A percentile compares a stretch with the other conserved stretches of the same genome.
phyloP scores from a whole-genome alignment of 2,113 vertebrate species.

The Leiothrix lutea region DNA sequence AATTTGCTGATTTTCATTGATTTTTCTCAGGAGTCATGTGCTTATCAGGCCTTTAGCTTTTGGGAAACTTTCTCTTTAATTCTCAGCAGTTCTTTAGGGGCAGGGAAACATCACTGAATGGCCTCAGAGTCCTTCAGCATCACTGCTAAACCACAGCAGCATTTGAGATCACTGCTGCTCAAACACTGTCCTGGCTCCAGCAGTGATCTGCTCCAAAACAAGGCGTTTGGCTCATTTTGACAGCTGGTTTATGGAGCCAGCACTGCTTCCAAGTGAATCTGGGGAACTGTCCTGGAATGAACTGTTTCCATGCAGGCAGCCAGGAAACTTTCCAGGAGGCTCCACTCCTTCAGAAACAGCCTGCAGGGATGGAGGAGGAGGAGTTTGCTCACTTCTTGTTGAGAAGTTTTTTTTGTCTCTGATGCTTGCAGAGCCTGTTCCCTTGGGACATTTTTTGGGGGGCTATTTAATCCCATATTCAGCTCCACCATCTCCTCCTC shows the following conservation, averaged over 20 bases:
- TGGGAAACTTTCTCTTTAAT: neutral
- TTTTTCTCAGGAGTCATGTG: neutral
- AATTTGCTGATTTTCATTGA: neutral
- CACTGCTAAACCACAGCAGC: neutral
- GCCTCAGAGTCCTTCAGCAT: neutral
- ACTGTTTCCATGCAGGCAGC: constrained; percentile 22
- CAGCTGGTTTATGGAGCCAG: neutral
- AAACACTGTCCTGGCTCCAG: neutral
- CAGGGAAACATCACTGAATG: neutral
- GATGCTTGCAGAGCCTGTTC: neutral
- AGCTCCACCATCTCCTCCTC: neutral
- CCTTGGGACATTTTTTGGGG: neutral
- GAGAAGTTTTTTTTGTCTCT: neutral
- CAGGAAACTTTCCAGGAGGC: constrained; percentile 19
- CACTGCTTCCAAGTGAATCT: neutral
- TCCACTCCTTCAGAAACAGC: neutral
- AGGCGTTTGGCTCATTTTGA: neutral
- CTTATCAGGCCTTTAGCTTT: neutral
- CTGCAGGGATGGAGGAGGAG: neutral
- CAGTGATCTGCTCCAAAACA: neutral
- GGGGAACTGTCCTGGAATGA: constrained; percentile 20
- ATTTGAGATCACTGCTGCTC: neutral
- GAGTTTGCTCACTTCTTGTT: constrained; percentile 8
- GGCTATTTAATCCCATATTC: neutral
- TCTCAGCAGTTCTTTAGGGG: neutral